Percentiles rank a stretch among this genome's conserved stretches.
These are phyloP conservation scores for Amblyteles armatorius DNA, from an alignment of 2,888 invertebrate species.

Conservation along the genomic window DNA sequence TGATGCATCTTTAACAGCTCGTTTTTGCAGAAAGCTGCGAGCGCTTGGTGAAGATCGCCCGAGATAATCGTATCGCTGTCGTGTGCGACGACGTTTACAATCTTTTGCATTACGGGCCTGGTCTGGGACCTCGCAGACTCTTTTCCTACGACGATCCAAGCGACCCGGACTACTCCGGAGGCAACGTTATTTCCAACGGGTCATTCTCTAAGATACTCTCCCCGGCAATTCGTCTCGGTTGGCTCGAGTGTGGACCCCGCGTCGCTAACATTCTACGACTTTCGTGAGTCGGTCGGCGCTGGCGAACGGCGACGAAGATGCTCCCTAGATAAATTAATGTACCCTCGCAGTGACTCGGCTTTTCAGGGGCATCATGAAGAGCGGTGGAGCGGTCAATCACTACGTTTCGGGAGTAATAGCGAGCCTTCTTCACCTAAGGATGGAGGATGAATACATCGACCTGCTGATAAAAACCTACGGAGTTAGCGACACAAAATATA, in stretches of 20 bases:
- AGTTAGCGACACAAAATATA: slow-evolving; percentile 65
- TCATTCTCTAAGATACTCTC: slow-evolving; percentile 88
- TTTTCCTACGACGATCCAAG: slow-evolving; percentile 85
- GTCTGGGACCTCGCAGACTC: slow-evolving; percentile 85
- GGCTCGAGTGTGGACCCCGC: slow-evolving; percentile 87
- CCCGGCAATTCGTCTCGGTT: slow-evolving; percentile 88
- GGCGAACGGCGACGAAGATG: neutral
- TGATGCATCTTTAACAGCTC: neutral
- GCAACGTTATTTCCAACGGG: slow-evolving; percentile 88
- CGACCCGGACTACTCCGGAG: slow-evolving; percentile 84
- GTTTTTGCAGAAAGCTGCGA: slow-evolving; percentile 81
- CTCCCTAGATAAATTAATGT: neutral
- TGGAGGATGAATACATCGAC: slow-evolving; percentile 85
- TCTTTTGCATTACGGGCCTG: slow-evolving; percentile 85
- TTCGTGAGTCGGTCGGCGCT: slow-evolving; percentile 78
- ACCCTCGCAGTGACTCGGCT: neutral
- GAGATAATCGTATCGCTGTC: slow-evolving; percentile 84
- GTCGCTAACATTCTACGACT: slow-evolving; percentile 82
- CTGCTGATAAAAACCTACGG: slow-evolving; percentile 82
- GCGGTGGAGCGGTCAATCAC: slow-evolving; percentile 88
- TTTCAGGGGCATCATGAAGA: slow-evolving; percentile 85
- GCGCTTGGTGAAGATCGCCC: slow-evolving; percentile 84
- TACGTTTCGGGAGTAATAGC: slow-evolving; percentile 86
- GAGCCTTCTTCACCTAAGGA: slow-evolving; percentile 86
- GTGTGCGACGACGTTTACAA: slow-evolving; percentile 89